Percentiles rank a stretch among this genome's conserved stretches.
Evolutionary conservation across 2,888 invertebrate species (phyloP).

Genomic region (Drosophila melanocephala): DNA sequence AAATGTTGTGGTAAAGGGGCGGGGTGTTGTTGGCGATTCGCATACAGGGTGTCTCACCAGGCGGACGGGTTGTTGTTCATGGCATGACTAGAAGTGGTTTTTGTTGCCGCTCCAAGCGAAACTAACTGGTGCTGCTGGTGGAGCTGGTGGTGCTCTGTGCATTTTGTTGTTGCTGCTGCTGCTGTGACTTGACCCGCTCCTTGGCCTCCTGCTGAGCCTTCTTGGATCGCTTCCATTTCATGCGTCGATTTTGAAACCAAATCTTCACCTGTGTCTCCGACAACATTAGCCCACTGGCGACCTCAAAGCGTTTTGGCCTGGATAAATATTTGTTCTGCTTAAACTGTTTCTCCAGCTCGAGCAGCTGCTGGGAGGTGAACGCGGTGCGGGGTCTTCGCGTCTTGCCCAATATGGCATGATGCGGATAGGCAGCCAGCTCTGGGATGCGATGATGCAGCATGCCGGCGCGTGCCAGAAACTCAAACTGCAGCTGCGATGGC

Average conservation of each 20-base stretch:
- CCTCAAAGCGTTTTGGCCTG: slow-evolving; percentile 98
- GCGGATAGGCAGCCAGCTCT: slow-evolving; percentile 91
- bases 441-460: slow-evolving; percentile 96
- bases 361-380: slow-evolving; percentile 97
- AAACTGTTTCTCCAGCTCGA: slow-evolving; percentile 99
- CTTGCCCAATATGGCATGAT: slow-evolving; percentile 93
- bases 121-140: slow-evolving; percentile 57
- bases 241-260: slow-evolving; percentile 99
- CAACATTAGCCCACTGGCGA: slow-evolving; percentile 98
- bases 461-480: slow-evolving; percentile 96
- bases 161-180: slow-evolving; percentile 50
- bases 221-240: slow-evolving; percentile 99
- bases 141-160: slow-evolving; percentile 36
- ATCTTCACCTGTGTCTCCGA: slow-evolving; percentile 99
- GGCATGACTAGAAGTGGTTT: slow-evolving; percentile 66
- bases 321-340: slow-evolving; percentile 99
- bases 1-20: slow-evolving; percentile 24
- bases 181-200: slow-evolving; percentile 84
- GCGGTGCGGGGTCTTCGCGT: slow-evolving; percentile 98
- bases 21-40: slow-evolving; percentile 14
- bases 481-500: slow-evolving; percentile 87
- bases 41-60: slow-evolving; percentile 61
- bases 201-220: slow-evolving; percentile 96
- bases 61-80: slow-evolving; percentile 60
- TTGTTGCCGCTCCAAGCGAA: slow-evolving; percentile 2